Percentiles rank a stretch among this genome's conserved stretches.
Conservation (phyloP, 2,888 invertebrate genomes). For the Dusona sp. region DNA sequence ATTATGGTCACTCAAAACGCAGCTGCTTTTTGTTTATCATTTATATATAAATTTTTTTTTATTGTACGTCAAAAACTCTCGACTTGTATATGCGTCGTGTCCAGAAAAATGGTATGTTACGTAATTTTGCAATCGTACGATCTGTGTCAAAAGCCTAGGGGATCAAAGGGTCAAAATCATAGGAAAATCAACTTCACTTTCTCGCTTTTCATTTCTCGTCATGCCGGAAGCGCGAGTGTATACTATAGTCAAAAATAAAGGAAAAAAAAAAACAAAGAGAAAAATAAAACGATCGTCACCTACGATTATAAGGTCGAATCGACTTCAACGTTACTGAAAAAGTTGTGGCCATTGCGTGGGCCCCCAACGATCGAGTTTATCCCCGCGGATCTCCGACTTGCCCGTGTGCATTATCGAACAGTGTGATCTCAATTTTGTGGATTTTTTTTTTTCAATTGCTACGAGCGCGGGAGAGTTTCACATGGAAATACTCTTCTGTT, state of each 20-base stretch:
- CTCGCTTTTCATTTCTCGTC: slow-evolving; percentile 56
- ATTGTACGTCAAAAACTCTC: slow-evolving; percentile 15
- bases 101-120: slow-evolving; percentile 38
- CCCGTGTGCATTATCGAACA: slow-evolving; percentile 49
- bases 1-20: slow-evolving; percentile 6
- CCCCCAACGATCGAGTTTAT: slow-evolving; percentile 52
- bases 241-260: slow-evolving; percentile 10
- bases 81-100: slow-evolving; percentile 31
- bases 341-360: slow-evolving; percentile 51
- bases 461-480: slow-evolving; percentile 39
- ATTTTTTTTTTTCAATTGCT: slow-evolving; percentile 53
- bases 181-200: slow-evolving; percentile 59
- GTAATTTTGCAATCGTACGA: slow-evolving; percentile 60
- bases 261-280: slow-evolving; percentile 42
- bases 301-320: slow-evolving; percentile 56
- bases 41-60: slow-evolving; percentile 7
- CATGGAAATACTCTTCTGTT: slow-evolving; percentile 30
- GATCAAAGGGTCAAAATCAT: slow-evolving; percentile 17
- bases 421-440: slow-evolving; percentile 55
- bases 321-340: slow-evolving; percentile 47
- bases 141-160: slow-evolving; percentile 31
- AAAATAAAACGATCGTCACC: slow-evolving; percentile 48
- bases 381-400: slow-evolving; percentile 50
- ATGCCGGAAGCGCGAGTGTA: slow-evolving; percentile 53
- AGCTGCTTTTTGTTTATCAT: slow-evolving; percentile 39